Base-by-base conservation (phyloP, 2,797 vertebrate genomes). In the Balearica regulorum region DNA sequence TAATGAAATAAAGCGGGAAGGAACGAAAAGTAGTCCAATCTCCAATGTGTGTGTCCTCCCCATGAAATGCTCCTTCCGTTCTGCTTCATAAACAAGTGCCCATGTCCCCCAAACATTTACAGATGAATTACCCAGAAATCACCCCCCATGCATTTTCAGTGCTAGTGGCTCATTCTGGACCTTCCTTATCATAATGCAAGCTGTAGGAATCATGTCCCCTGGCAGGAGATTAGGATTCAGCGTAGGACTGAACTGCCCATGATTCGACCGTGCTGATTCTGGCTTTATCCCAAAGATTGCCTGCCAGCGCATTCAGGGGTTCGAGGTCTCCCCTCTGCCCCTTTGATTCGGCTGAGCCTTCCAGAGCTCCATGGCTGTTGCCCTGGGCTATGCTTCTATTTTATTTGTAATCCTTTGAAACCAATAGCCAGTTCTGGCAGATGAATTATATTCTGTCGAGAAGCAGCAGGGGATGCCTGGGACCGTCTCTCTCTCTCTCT, bases 341-440 rank as follows among this genome's bases (percentile, higher is more conserved):
- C 84, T 87, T 69, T 19, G 69, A 33, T 92, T 84, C 35, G 5
- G 41, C 55, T 76, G 92, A 85, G 79, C 66, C 89, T 94, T 94
- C 54, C 90, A 86, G 84, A 91, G 72, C 93, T 93, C 81, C 12
- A 13, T 31, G 90, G 69, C 70, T 87, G 85, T 57, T 93, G 92
- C 94, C 87, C 76, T 6, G 1, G 84, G 92, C 90, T 83, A 7
- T 95, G 89, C 91, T 97, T 93, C 92, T 94, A 28, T 96, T 96
- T 96, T 93, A 83, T 97, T 95, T 96, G 92, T 72, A 96, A 94
- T 93, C 85, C 85, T 96, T 82, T 96, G 95, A 90, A 96, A 92
- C 94, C 95, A 91, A 75, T 51, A 97, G 95, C 93, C 95, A 88
- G 70, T 96, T 93, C 94, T 96, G 94, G 94, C 95, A 94, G 90